Base-by-base conservation (phyloP, 1,140 invertebrate species). In the Asbolus verrucosus region DNA sequence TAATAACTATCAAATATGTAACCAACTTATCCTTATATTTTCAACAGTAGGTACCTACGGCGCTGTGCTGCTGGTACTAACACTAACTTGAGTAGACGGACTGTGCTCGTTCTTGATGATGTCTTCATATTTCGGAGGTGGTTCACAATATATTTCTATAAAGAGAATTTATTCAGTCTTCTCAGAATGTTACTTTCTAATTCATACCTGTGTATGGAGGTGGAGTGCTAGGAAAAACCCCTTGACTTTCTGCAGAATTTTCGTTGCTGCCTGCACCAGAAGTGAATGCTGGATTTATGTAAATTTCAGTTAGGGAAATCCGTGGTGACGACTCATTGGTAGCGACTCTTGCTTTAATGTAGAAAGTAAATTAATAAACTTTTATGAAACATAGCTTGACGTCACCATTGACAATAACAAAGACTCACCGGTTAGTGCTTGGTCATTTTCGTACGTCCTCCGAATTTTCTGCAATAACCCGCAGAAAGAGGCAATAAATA, bases 101-200 rank as follows among this genome's bases (percentile, higher is more conserved):
- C n/a, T n/a, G 30, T 16, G 15, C 21, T 6, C n/a, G 4, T 21
- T 14, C 41, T 39, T 38, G 6, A 63, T 24, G 13, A 63, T 41
- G 19, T 63, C 61, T 19, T 63, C 61, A 21, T 63, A 63, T 63
- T 63, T 63, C 4, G 61, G 61, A 21, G 61, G 61, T 15, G 33
- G 61, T 0, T 24, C 61, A 21, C 33, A 38, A 14, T 63, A 38
- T 11, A 27, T 6, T 41, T 63, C 61, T 63, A 8, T 8, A 36
- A 41, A 38, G 41, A 33, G 11, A 54, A 13, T 13, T 27, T 15
- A 24, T 27, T n/a, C n/a, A 4, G 11, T 46, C 6, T 46, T 18
- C 6, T 1, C 9, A 46, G 1, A 46, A 46, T 5, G 27, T 6
- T 21, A 6, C 18, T n/a, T 2, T 54, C 2, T 54, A 16, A n/a